Base-by-base conservation (phyloP, 2,888 invertebrate genomes). In the Cryptophagus acutangulus region DNA sequence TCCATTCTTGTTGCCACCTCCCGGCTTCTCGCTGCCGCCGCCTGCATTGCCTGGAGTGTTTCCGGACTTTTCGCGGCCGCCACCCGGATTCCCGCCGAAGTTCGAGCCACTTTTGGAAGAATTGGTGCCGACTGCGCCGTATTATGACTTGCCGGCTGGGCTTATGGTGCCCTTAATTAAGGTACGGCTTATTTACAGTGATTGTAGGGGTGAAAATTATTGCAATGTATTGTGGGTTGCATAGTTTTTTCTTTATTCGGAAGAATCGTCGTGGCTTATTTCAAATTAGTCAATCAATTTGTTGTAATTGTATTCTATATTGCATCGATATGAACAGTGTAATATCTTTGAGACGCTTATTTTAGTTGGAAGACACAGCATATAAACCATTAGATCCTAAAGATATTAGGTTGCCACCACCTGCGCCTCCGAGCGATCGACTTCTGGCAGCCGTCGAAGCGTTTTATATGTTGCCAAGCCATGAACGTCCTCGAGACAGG, bases 81-180 rank as follows among this genome's bases (percentile, higher is more conserved):
- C 91, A 0, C 90, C 91, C 3, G 88, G 88, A 17, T 90, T 63
- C 62, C 74, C 66, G 43, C 60, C 59, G 1, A 65, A 65, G 36
- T 62, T 70, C 26, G 67, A 71, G 29, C 64, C 70, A 15, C 57
- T 65, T 2, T 67, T 77, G 36, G 87, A 88, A 56, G 88, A 89
- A 46, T 71, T 89, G 49, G 81, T 89, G 72, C 95, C 95, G 16
- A 84, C 87, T 16, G 86, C 90, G 55, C 94, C 96, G 35, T 99
- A 97, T 69, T 97, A 87, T 67, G 96, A 97, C 66, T 75, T 97
- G 49, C 97, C 99, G 2, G 96, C 97, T 39, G 97, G 96, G 30
- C 76, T 99, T 13, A 96, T 99, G 86, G 94, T 95, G 41, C 93
- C 96, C n/a, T 77, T 96, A 9, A 88, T 99, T 44, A 88, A 87